phyloP scores from a whole-genome alignment of 2,797 vertebrate species.

The Prunella strophiata region DNA sequence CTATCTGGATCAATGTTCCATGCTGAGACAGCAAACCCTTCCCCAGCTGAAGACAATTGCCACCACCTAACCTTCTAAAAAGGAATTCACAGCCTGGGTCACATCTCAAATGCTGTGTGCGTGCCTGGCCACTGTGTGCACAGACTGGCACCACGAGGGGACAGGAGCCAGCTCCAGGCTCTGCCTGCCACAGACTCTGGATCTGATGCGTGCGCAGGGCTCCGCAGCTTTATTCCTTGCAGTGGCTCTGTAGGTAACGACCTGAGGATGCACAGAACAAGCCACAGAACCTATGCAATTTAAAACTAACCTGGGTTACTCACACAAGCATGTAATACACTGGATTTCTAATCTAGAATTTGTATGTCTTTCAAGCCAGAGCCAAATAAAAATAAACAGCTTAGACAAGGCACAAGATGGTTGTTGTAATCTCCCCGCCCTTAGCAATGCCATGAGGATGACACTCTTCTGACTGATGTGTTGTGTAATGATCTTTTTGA shows the following conservation, averaged over 20 bases:
- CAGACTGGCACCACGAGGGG: neutral
- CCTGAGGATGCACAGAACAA: neutral
- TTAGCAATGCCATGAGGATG: neutral
- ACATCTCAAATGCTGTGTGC: neutral
- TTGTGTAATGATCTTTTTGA: neutral
- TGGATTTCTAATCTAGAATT: neutral
- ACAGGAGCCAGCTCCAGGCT: neutral
- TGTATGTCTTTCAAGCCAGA: neutral
- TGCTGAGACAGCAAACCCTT: neutral
- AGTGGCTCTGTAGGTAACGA: neutral
- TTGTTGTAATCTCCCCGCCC: neutral
- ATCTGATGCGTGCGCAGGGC: rapidly evolving
- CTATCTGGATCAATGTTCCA: neutral
- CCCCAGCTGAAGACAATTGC: neutral
- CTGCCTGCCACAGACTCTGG: neutral
- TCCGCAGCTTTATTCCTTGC: neutral
- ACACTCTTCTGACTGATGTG: neutral
- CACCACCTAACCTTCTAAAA: neutral
- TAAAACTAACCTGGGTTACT: neutral
- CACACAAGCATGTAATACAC: neutral
- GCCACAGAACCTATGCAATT: neutral
- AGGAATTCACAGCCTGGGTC: neutral
- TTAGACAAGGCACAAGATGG: neutral
- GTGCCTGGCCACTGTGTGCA: neutral
- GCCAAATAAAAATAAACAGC: neutral